Conservation (phyloP, 2,888 invertebrate species). For the Drosophila borealis region DNA sequence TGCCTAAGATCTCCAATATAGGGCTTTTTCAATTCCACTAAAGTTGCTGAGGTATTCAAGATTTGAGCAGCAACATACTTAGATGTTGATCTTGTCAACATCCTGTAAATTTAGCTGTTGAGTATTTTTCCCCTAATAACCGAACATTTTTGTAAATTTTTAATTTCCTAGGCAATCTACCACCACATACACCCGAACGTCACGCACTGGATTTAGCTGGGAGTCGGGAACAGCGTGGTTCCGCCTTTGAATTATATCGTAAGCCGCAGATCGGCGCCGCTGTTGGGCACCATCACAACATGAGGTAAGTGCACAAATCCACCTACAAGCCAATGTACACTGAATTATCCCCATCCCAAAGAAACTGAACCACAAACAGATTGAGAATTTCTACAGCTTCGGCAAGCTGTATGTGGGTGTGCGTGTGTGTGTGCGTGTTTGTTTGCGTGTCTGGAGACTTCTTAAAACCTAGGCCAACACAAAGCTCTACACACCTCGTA, state of each 20-base stretch:
- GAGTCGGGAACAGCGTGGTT: conserved; percentile 95
- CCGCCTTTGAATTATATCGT: conserved; percentile 97
- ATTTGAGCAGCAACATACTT: too few species aligned
- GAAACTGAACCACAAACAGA: conserved; percentile 31
- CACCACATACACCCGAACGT: conserved; percentile 84
- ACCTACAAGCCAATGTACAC: not conserved
- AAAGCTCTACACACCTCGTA: conserved; percentile 21
- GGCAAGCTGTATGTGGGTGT: conserved; percentile 14
- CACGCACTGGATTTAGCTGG: conserved; percentile 89
- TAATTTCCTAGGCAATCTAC: conserved; percentile 79
- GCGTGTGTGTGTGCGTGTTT: not conserved
- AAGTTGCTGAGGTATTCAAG: too few species aligned
- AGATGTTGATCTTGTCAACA: too few species aligned
- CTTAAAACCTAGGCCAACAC: conserved; percentile 12
- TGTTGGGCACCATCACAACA: conserved; percentile 89
- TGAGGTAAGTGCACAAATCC: conserved; percentile 87
- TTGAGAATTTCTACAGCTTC: conserved; percentile 18
- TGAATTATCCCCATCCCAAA: conserved; percentile 10
- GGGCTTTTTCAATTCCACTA: too few species aligned
- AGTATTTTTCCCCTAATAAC: too few species aligned
- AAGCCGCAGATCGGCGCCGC: conserved; percentile 89
- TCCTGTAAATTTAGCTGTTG: too few species aligned
- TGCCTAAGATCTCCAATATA: too few species aligned
- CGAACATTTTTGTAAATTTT: too few species aligned
- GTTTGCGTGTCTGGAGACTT: conserved; percentile 12